Conservation (phyloP, 2,888 invertebrate species). For the Argyra leucocephala region DNA sequence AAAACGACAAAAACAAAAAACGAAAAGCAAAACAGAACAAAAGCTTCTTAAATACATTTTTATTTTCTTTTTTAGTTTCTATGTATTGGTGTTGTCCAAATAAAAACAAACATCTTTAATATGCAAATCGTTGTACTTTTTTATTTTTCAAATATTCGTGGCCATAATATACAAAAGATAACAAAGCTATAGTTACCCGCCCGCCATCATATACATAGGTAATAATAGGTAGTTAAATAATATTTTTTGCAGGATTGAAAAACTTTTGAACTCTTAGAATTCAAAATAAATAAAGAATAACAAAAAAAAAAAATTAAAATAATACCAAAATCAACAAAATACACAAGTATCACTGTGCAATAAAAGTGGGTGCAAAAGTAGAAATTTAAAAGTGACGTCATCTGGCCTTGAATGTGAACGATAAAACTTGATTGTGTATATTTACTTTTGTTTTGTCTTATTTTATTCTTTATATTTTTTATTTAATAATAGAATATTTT, state of each 20-base stretch:
- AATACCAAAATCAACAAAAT: neutral
- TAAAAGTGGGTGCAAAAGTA: constrained; percentile 2
- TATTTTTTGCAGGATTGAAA: neutral
- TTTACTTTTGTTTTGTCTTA: neutral
- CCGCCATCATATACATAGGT: neutral
- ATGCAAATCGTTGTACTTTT: too few species aligned
- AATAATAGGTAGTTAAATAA: neutral
- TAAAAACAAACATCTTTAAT: too few species aligned
- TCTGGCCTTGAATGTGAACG: constrained; percentile 32
- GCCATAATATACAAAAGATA: neutral
- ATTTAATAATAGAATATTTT: neutral
- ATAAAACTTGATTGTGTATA: neutral
- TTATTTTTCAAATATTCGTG: too few species aligned
- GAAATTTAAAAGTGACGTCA: constrained; percentile 29
- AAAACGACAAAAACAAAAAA: too few species aligned
- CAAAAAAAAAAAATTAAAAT: neutral
- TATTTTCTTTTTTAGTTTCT: too few species aligned
- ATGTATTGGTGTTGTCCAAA: too few species aligned
- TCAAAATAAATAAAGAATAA: neutral
- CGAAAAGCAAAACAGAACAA: too few species aligned
- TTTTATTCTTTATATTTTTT: neutral
- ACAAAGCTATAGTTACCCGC: neutral
- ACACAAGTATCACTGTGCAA: neutral
- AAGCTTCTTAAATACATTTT: too few species aligned
- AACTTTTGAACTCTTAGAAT: constrained; percentile 4